These are phyloP conservation scores for Lonchura striata DNA, from an alignment of 2,113 vertebrate species.

Conservation along the genomic window DNA sequence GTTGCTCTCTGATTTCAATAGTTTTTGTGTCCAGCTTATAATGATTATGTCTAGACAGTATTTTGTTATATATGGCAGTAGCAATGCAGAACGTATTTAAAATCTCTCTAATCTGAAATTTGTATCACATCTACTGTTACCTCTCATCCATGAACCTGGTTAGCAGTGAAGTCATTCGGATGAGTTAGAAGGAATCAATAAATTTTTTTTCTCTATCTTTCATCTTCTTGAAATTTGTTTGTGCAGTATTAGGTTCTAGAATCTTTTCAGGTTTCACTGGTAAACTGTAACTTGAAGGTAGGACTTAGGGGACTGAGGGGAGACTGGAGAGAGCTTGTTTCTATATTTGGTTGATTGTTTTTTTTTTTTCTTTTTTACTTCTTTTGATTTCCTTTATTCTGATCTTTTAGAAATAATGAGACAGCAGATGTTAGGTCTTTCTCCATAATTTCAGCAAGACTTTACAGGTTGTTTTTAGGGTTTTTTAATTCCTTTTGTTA, in stretches of 20 bases:
- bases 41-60: not conserved
- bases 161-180: not conserved
- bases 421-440: not conserved
- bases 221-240: not conserved
- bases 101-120: not conserved
- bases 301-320: not conserved
- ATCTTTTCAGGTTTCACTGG: not conserved
- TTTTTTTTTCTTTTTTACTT: not conserved
- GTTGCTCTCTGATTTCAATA: not conserved
- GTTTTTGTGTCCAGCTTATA: not conserved
- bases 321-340: not conserved
- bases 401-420: not conserved
- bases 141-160: not conserved
- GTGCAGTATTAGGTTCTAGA: not conserved
- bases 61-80: not conserved
- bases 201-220: not conserved
- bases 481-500: not conserved
- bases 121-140: not conserved
- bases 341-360: not conserved
- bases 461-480: not conserved
- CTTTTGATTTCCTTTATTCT: not conserved
- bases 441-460: not conserved
- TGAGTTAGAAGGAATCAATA: not conserved
- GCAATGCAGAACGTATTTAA: not conserved
- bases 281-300: not conserved